phyloP scores from a whole-genome alignment of 30 jellyfish, hydroid and myxozoan species.

The Catostylus mosaicus region DNA sequence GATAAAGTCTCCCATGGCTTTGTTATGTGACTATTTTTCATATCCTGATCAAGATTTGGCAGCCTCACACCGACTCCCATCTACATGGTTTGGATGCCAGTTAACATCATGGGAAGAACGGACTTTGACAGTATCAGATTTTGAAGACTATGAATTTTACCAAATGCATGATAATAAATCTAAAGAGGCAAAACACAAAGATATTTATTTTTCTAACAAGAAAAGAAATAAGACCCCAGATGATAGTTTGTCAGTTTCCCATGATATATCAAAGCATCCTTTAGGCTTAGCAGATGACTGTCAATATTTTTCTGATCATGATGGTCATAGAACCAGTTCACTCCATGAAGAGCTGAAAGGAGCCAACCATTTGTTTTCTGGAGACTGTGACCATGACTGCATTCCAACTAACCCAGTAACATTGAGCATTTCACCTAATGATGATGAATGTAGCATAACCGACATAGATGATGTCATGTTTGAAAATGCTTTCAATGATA shows the following conservation, averaged over 20 bases:
- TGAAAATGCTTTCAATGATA: neutral
- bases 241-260: neutral
- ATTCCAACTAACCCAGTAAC: neutral
- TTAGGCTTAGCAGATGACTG: neutral
- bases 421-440: neutral
- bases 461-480: neutral
- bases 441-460: neutral
- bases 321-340: neutral
- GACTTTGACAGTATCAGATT: conserved; percentile 5
- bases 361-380: too few species aligned
- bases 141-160: neutral
- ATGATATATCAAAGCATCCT: neutral
- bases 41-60: conserved; percentile 54
- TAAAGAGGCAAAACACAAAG: neutral
- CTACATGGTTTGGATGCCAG: conserved; percentile 35
- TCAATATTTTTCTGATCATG: neutral
- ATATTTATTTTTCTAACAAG: neutral
- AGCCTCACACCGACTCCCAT: conserved; percentile 67
- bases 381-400: neutral
- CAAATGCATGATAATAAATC: neutral
- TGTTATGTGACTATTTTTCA: conserved; percentile 24
- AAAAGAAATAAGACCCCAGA: neutral
- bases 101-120: conserved; percentile 24
- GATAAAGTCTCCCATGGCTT: neutral
- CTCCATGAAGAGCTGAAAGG: too few species aligned